A percentile compares a stretch with the other conserved stretches of the same genome.
Evolutionary conservation across 2,888 invertebrate species (phyloP).

Genomic region (Tanypteryx hageni): DNA sequence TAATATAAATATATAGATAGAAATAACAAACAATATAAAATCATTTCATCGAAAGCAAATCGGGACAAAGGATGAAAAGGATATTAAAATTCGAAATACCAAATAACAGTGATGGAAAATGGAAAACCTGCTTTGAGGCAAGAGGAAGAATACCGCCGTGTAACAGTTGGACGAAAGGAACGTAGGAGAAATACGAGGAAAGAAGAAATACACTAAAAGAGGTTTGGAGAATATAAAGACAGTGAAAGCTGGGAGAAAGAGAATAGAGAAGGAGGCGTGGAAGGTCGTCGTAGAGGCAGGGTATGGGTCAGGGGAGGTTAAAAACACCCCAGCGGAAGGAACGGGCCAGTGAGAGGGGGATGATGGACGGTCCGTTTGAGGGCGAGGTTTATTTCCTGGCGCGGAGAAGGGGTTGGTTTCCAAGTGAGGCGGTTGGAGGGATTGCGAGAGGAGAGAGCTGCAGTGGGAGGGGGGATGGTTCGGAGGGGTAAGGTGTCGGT

Average conservation of each 20-base stretch:
- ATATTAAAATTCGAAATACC: no score
- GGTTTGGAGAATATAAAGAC: no score
- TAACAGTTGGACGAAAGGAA: no score
- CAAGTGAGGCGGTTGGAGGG: background rate
- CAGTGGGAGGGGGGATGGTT: background rate
- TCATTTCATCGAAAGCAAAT: no score
- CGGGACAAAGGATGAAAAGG: no score
- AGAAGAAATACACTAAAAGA: no score
- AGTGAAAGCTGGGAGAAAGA: background rate
- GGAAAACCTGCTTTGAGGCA: no score
- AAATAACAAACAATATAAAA: no score
- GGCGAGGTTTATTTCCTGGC: background rate
- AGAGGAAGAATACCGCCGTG: no score
- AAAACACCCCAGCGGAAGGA: conserved; percentile 28
- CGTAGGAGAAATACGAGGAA: no score
- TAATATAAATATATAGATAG: no score
- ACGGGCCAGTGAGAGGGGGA: background rate
- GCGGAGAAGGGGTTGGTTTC: background rate
- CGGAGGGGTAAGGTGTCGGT: background rate
- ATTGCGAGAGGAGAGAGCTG: background rate
- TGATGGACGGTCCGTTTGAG: conserved; percentile 7
- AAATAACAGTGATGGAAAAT: no score
- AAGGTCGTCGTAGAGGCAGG: background rate
- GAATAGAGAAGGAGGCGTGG: background rate
- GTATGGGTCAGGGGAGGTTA: background rate